These are phyloP conservation scores for Listrodromus nycthemerus DNA, from an alignment of 2,888 invertebrate genomes.

Conservation along the genomic window DNA sequence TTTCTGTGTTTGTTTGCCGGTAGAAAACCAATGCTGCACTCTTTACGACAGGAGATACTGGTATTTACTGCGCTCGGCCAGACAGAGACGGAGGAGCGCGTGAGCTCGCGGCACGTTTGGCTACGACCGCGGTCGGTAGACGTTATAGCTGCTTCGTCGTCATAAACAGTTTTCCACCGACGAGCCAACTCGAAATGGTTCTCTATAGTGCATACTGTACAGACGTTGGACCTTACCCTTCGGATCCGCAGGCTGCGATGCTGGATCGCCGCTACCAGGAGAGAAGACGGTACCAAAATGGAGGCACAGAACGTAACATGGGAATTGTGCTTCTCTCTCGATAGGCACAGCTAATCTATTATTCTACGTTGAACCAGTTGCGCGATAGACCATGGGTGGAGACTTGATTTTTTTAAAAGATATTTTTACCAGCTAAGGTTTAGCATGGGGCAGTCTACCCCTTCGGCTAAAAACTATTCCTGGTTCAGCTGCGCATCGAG, in stretches of 20 bases:
- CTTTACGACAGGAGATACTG: conserved; percentile 78
- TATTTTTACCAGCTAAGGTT: too few relatives aligned
- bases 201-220: conserved; percentile 33
- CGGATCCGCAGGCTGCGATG: conserved; percentile 14
- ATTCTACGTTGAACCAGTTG: neutral
- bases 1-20: conserved; percentile 24
- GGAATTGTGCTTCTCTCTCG: neutral
- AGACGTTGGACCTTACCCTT: conserved; percentile 43
- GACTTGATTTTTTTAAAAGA: too few relatives aligned
- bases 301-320: conserved; percentile 10
- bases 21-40: conserved; percentile 78
- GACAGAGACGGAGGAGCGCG: conserved; percentile 59
- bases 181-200: conserved; percentile 62
- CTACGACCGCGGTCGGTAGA: conserved; percentile 66
- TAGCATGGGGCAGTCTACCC: too few relatives aligned
- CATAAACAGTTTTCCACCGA: conserved; percentile 71
- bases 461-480: too few relatives aligned
- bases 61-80: conserved; percentile 75
- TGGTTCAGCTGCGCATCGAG: neutral
- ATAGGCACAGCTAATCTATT: neutral
- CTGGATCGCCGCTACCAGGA: conserved; percentile 12
- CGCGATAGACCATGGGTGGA: too few relatives aligned
- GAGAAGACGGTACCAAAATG: conserved; percentile 23
- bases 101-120: conserved; percentile 72
- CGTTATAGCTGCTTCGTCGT: conserved; percentile 68